Base-by-base conservation (phyloP, 2,113 vertebrate species). In the Ciconia maguari region DNA sequence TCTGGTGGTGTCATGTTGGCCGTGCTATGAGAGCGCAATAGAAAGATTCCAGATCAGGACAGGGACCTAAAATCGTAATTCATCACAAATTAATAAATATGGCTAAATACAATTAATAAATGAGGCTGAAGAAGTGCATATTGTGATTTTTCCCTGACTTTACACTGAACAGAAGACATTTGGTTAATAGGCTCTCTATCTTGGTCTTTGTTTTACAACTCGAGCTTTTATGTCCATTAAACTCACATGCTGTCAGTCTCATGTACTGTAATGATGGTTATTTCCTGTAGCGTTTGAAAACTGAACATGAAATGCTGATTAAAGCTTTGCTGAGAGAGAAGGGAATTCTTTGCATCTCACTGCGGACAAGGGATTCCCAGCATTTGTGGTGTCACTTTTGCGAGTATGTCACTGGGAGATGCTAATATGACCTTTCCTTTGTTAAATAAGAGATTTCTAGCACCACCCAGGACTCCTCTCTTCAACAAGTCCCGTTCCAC, bases 391-490 rank as follows among this genome's bases (percentile, higher is more conserved):
- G 1, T 92, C 29, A 27, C 41, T 96, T 93, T 75, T 81, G 57
- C n/a, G 12, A 84, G 51, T 90, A 68, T 69, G 36, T 94, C 79
- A 74, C 89, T 54, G n/a, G 72, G 62, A 95, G 72, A 96, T 94
- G 81, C 77, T 97, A 91, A 74, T 93, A 93, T 32, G 78, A 93
- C 79, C 87, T 95, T 95, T 90, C 27, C 46, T 98, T 97, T 97
- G 92, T 96, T 79, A 94, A 89, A 46, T 54, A 92, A 87, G 81
- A 96, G 96, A 89, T 95, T 91, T 94, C 70, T 80, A 81, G 91
- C 71, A 83, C 57, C 92, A 90, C 61, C 64, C 79, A 96, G 70
- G 72, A 62, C 85, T 97, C 55, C 71, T 81, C 62, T 80, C 64
- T 89, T 87, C 75, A 91, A 18, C 42, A 80, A 86, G 90, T 96